These are phyloP conservation scores for Tichodroma muraria DNA, from an alignment of 2,113 vertebrate species.

Conservation along the genomic window DNA sequence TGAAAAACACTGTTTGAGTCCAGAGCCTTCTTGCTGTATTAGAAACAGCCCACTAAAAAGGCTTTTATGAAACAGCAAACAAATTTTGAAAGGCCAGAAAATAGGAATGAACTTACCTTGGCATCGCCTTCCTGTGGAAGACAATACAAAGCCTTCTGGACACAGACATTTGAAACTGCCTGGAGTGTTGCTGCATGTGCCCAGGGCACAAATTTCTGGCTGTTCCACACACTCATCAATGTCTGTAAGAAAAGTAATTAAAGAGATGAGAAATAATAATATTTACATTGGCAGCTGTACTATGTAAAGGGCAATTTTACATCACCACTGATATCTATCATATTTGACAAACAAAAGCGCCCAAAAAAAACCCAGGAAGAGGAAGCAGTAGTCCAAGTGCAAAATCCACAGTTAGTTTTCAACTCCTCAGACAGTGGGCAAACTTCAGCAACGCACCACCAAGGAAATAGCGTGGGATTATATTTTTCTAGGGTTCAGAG, in stretches of 20 bases:
- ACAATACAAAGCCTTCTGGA: constrained; percentile 88
- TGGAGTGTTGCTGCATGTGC: constrained; percentile 89
- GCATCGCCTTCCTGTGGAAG: constrained; percentile 87
- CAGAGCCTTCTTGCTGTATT: neutral
- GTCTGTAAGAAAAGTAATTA: constrained; percentile 72
- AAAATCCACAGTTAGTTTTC: neutral
- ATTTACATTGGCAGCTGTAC: neutral
- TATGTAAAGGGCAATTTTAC: neutral
- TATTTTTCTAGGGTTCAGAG: neutral
- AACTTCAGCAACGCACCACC: neutral
- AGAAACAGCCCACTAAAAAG: constrained; percentile 13
- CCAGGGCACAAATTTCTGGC: constrained; percentile 86
- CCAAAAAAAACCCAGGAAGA: neutral
- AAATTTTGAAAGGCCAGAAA: neutral
- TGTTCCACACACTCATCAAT: constrained; percentile 90
- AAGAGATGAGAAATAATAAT: neutral
- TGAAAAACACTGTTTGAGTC: constrained; percentile 15
- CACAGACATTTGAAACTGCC: constrained; percentile 93
- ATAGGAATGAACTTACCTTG: constrained; percentile 75
- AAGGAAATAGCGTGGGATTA: neutral
- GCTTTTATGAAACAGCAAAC: constrained; percentile 25
- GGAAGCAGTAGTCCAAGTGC: neutral
- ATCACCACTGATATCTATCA: neutral
- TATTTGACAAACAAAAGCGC: neutral
- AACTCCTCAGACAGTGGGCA: neutral